Evolutionary conservation across 1,140 invertebrate species (phyloP), one percentile per base, ranked within the genome.

Genomic region (Epicauta chinensis): DNA sequence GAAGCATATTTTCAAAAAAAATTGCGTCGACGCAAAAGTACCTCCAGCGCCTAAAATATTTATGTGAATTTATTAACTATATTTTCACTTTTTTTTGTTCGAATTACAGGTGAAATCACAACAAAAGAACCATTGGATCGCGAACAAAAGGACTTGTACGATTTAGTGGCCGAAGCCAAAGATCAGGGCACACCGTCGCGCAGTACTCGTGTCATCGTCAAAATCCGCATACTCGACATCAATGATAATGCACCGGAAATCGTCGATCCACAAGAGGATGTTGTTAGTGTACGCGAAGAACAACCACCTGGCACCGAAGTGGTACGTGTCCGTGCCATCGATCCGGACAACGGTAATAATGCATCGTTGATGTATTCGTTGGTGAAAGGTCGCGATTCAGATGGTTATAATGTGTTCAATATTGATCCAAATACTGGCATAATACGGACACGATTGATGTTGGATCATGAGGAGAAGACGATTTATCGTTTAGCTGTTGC

Each of bases 181-280:
- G 94, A 98, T 72, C 83, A 88, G 65, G 93, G 93, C 0, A 77
- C 74, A 2, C 86, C 91, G 0, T 80, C 85, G 1, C 78, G 84
- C 43, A 84, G 83, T 47, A 77, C 83, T 11, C 74, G 88, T 54
- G 86, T 89, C 0, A 76, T 83, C 3, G 73, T 96, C 39, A 76
- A 81, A 57, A 80, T 97, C 0, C 74, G 77, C 50, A 82, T 91
- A 2, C 77, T 81, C 11, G 93, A 96, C 69, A 82, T 91, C 2
- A 97, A 97, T 69, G 93, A 97, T 71, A 95, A 96, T 73, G 78
- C 84, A 6, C 91, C 91, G 9, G 81, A 87, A 69, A 91, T 95
- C 48, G 80, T 91, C 23, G 89, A 93, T 70, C 91, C 89, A 4
- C 81, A 87, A 63, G 87, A 91, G 67, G 87, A 91, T 67, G 82